Conservation (phyloP, 2,888 invertebrate genomes). For the Dorcus hopei region DNA sequence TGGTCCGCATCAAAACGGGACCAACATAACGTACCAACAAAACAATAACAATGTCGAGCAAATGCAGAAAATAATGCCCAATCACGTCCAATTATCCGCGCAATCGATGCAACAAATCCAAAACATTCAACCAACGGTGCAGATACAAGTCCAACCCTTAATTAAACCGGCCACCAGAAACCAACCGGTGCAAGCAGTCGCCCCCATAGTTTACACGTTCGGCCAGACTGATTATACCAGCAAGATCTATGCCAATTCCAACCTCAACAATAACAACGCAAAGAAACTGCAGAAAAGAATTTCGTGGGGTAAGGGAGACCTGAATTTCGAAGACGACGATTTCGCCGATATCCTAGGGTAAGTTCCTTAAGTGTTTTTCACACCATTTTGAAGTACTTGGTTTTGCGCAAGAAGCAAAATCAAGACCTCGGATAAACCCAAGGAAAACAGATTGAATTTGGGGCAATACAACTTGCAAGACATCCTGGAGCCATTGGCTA, state of each 20-base stretch:
- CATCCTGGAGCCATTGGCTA: slow-evolving; percentile 44
- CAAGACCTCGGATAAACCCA: slow-evolving; percentile 36
- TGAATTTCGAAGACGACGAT: slow-evolving; percentile 55
- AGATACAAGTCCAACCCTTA: slow-evolving; percentile 46
- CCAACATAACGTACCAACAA: slow-evolving; percentile 17
- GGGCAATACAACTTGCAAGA: slow-evolving; percentile 51
- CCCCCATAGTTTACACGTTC: slow-evolving; percentile 48
- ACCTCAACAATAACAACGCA: slow-evolving; percentile 24
- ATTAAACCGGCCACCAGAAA: slow-evolving; percentile 43
- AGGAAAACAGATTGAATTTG: slow-evolving; percentile 52
- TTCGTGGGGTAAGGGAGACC: slow-evolving; percentile 41
- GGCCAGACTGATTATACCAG: slow-evolving; percentile 43
- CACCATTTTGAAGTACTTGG: not conserved
- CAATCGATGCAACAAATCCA: slow-evolving; percentile 23
- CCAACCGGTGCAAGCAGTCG: slow-evolving; percentile 42
- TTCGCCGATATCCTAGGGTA: slow-evolving; percentile 74
- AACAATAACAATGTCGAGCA: not conserved
- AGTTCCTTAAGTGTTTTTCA: slow-evolving; percentile 26
- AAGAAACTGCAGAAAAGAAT: slow-evolving; percentile 33
- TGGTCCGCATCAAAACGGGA: slow-evolving; percentile 30
- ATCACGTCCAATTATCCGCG: slow-evolving; percentile 8
- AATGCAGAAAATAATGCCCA: slow-evolving; percentile 9
- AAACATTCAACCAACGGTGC: slow-evolving; percentile 42
- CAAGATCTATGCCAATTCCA: slow-evolving; percentile 44
- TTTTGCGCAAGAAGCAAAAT: slow-evolving; percentile 39